Base-by-base conservation (phyloP, 1,140 invertebrate species). In the Zaprionus camerounensis region DNA sequence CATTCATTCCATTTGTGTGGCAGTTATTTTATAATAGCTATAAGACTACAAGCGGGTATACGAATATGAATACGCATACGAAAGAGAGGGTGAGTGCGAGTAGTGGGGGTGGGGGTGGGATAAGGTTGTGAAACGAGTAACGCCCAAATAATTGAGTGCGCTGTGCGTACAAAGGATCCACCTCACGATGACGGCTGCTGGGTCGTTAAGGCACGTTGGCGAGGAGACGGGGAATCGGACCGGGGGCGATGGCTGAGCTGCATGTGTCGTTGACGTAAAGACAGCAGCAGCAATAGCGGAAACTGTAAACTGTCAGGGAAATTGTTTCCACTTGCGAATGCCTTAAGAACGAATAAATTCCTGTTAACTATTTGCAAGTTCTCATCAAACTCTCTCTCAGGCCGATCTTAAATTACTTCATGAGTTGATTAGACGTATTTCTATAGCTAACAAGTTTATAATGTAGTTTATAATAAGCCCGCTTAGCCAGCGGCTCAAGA, bases 121-220 rank as follows among this genome's bases (percentile, higher is more conserved):
- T 31, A 51, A 75, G 71, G 77, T 70, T 76, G 69, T 71, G 85
- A 76, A 76, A 79, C 67, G 81, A 67, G 85, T 74, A 85, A 82
- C 85, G 67, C 72, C 71, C 85, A 85, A 90, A 85, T 88, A 88
- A 88, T 90, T 90, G 85, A 81, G 81, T 83, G 67, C 68, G 75
- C 57, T 69, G 66, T 69, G 66, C 74, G 66, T 49, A 90, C 84
- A 87, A 87, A 84, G 84, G 81, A 81, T 90, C 26, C 68, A 81
- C 31, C 68, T 55, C 53, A 65, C 80, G 62, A 49, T 49, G 58
- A 55, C 13, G 46, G 44, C 20, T 17, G 58, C 51, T 67, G 62
- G 20, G 46, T 51, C 22, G 46, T 51, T 65, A 72, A 63, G 65
- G 24, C 22, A n/a, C 44, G 38, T 34, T 20, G 28, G 56, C 12